These are phyloP conservation scores for Pipistrellus pipistrellus DNA, from an alignment of 2,797 vertebrate genomes.

Conservation along the genomic window DNA sequence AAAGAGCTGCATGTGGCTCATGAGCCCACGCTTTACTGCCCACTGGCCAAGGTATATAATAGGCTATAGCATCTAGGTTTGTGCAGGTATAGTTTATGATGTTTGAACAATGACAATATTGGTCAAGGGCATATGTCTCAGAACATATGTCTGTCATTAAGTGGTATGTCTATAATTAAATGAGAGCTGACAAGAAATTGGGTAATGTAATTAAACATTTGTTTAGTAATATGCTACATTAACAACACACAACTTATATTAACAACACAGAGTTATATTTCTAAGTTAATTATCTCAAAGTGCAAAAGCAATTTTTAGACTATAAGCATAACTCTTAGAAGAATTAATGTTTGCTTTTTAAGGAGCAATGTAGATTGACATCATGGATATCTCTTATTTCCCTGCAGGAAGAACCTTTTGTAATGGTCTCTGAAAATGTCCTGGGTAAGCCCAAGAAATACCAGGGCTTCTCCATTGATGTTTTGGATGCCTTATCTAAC, in stretches of 20 bases:
- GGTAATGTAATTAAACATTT: constrained; percentile 23
- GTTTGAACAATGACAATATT: not conserved
- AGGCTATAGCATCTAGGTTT: not conserved
- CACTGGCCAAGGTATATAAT: not conserved
- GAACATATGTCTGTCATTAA: not conserved
- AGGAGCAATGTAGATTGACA: not conserved
- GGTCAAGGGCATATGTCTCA: not conserved
- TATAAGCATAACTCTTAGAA: constrained; percentile 23
- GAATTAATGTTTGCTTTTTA: constrained; percentile 51
- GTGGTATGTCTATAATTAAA: constrained; percentile 3
- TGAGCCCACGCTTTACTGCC: no score
- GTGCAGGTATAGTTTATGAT: not conserved
- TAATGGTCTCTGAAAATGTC: constrained; percentile 99
- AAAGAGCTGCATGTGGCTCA: no score
- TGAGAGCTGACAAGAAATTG: not conserved
- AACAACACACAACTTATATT: constrained; percentile 26
- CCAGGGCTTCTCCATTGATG: constrained; percentile 97
- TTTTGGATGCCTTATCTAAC: constrained; percentile 96
- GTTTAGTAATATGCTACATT: constrained; percentile 20
- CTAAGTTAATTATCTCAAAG: constrained; percentile 44
- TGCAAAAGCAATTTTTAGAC: constrained; percentile 33
- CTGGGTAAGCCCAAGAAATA: constrained; percentile 99
- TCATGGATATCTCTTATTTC: constrained; percentile 62
- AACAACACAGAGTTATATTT: constrained; percentile 1
- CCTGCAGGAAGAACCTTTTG: constrained; percentile 97